These are phyloP conservation scores for Stigmatopora argus DNA, from an alignment of 2,113 vertebrate species.

Conservation along the genomic window DNA sequence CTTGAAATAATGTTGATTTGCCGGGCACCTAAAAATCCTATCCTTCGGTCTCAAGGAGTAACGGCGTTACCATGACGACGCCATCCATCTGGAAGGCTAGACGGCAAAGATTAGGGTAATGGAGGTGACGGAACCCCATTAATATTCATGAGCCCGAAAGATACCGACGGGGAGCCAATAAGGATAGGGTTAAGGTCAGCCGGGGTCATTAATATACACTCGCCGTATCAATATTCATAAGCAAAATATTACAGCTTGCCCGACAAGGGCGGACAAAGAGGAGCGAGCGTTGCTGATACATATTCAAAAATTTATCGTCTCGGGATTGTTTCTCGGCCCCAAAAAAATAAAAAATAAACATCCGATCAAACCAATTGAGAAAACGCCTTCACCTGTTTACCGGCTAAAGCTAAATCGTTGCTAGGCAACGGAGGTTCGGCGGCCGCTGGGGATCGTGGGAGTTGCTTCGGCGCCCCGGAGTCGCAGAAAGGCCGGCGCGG, in stretches of 20 bases:
- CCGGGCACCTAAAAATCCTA: constrained; percentile 28
- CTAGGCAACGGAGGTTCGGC: constrained; percentile 60
- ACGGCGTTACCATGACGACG: constrained; percentile 77
- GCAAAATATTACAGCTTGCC: constrained; percentile 80
- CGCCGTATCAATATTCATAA: constrained; percentile 83
- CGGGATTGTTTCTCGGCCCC: constrained; percentile 48
- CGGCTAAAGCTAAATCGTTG: constrained; percentile 64
- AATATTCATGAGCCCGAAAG: constrained; percentile 78
- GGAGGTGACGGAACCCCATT: constrained; percentile 79
- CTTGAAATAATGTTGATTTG: constrained; percentile 53
- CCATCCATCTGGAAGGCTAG: constrained; percentile 77
- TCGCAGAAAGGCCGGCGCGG: constrained; percentile 50
- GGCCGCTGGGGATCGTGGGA: constrained; percentile 68
- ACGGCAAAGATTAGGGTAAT: constrained; percentile 84
- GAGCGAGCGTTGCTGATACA: constrained; percentile 76
- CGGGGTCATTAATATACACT: constrained; percentile 83
- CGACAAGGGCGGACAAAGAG: constrained; percentile 79
- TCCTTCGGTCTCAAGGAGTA: constrained; percentile 72
- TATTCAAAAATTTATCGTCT: constrained; percentile 70
- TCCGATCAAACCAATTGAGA: constrained; percentile 23
- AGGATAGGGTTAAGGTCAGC: constrained; percentile 81
- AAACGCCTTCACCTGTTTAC: constrained; percentile 63
- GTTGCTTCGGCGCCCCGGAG: constrained; percentile 46
- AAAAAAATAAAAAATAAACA: constrained; percentile 21
- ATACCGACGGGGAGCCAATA: constrained; percentile 79